A percentile compares a stretch with the other conserved stretches of the same genome.
Evolutionary conservation across 2,888 invertebrate genomes (phyloP).

Genomic region (Cylloceria caligata): DNA sequence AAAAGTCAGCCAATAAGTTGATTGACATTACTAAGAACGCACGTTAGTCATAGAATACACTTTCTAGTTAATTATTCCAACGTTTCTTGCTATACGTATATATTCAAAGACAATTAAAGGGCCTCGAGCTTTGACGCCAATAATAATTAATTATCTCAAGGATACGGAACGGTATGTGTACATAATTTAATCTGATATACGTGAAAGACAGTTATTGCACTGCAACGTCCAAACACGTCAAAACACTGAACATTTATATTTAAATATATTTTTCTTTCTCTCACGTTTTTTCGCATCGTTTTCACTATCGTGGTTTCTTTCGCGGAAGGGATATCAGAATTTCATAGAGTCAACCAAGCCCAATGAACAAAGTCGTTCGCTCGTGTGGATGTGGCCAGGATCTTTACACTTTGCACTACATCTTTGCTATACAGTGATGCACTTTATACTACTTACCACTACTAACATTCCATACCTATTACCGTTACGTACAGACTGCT

Average conservation of each 20-base stretch:
- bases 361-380: slow-evolving; percentile 60
- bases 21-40: no score
- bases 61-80: no score
- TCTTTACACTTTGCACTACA: slow-evolving; percentile 19
- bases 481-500: not conserved
- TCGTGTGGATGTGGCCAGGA: slow-evolving; percentile 43
- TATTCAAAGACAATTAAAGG: no score
- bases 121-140: no score
- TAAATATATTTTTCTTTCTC: slow-evolving; percentile 6
- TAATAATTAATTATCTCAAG: no score
- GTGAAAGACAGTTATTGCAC: no score
- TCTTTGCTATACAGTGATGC: not conserved
- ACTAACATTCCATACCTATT: slow-evolving; percentile 19
- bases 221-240: not conserved
- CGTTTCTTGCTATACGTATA: no score
- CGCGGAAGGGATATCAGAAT: slow-evolving; percentile 50
- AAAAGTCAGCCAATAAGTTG: no score
- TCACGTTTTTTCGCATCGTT: not conserved
- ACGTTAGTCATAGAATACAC: no score
- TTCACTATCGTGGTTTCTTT: slow-evolving; percentile 35
- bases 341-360: slow-evolving; percentile 54
- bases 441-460: slow-evolving; percentile 36
- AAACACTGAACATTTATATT: not conserved
- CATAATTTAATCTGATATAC: not conserved
- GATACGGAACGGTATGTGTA: no score